Evolutionary conservation across 2,888 invertebrate species (phyloP), one percentile per base, ranked within the genome.

Genomic region (Phyllotreta cruciferae): DNA sequence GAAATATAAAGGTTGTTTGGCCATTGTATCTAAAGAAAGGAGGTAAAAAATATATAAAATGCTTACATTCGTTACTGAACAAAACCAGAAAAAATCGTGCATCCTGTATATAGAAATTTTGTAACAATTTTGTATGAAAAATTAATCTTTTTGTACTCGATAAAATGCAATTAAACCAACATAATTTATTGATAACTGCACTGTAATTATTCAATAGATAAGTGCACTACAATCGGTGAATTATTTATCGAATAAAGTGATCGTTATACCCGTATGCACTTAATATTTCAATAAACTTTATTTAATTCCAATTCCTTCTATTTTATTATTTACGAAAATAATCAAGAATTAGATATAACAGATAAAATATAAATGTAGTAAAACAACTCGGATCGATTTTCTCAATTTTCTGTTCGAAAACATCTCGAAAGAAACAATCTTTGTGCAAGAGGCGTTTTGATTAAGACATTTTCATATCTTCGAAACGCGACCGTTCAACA

Each of bases 91-190:
- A 44, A 44, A 44, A 44, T 9, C 44, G 11, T 44, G 9, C 14
- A n/a, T 44, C 44, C 44, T 44, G 44, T 44, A 24, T 24, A 24
- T 24, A 24, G 2, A 24, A 24, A 24, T 24, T n/a, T n/a, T 24
- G 24, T 24, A 24, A 24, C 24, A 24, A 24, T 24, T n/a, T n/a
- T 24, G 24, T 24, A 24, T 24, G 4, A 24, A 24, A 24, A 24
- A 24, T 24, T 24, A 24, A n/a, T n/a, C n/a, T n/a, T n/a, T 24
- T 3, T 24, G 24, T 4, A 24, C 24, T 24, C 24, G 24, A 24
- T 24, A 49, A 49, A 49, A 36, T 61, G 58, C 65, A 62, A 65
- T 65, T 62, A 62, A 65, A 49, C 42, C 41, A 58, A 62, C 61
- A 60, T 56, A 64, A 55, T 50, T 56, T 63, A 57, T 58, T 57